Evolutionary conservation across 2,888 invertebrate species (phyloP).

Genomic region (Ommatoiulus sabulosus): DNA sequence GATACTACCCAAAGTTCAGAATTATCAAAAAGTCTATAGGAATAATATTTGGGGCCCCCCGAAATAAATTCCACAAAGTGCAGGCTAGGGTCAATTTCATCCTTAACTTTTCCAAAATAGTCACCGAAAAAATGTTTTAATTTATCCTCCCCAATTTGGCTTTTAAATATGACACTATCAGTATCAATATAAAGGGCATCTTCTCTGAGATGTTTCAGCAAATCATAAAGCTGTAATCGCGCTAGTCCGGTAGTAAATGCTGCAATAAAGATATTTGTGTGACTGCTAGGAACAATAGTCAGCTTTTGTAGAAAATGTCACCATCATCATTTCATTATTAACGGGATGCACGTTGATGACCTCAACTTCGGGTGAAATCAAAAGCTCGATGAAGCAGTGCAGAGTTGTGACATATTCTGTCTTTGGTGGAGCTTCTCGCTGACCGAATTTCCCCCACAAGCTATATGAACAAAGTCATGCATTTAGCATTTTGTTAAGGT

Average conservation of each 20-base stretch:
- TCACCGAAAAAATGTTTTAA: slow-evolving; percentile 62
- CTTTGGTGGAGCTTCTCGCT: background rate
- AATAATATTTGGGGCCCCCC: slow-evolving; percentile 66
- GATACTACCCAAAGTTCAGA: slow-evolving; percentile 62
- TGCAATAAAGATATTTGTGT: slow-evolving; percentile 65
- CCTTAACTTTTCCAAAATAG: slow-evolving; percentile 65
- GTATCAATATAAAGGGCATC: slow-evolving; percentile 66
- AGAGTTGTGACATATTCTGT: slow-evolving; percentile 17
- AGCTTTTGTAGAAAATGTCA: background rate
- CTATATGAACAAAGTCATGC: background rate
- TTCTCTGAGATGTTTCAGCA: slow-evolving; percentile 64
- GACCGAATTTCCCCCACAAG: slow-evolving; percentile 53
- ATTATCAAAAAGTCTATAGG: slow-evolving; percentile 62
- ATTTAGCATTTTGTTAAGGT: background rate
- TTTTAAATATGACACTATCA: slow-evolving; percentile 65
- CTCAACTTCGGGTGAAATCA: background rate
- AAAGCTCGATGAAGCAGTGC: background rate
- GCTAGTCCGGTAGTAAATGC: slow-evolving; percentile 66
- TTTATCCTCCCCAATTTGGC: slow-evolving; percentile 60
- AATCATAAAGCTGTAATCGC: slow-evolving; percentile 64
- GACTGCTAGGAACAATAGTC: slow-evolving; percentile 59
- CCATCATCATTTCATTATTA: slow-evolving; percentile 5
- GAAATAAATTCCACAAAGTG: slow-evolving; percentile 65
- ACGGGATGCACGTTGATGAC: background rate
- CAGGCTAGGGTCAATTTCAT: slow-evolving; percentile 64